A percentile compares a stretch with the other conserved stretches of the same genome.
Evolutionary conservation across 2,797 vertebrate species (phyloP).

Genomic region (Phalloptychus januarius): DNA sequence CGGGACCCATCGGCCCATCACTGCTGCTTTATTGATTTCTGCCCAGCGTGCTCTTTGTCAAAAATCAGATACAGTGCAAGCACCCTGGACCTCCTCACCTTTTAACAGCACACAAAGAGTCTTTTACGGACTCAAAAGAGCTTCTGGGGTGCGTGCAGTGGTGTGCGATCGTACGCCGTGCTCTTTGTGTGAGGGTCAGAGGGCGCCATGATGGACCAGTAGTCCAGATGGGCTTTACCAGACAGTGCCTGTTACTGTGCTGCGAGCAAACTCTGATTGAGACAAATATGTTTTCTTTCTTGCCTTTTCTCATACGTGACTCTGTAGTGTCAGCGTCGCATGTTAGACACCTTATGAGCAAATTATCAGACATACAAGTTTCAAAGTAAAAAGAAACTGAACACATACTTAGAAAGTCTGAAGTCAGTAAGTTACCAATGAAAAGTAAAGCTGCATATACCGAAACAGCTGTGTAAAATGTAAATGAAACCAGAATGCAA

Average conservation of each 20-base stretch:
- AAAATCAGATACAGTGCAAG: conserved; percentile 95
- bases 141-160: conserved; percentile 48
- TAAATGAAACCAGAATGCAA: background rate
- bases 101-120: conserved; percentile 93
- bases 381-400: background rate
- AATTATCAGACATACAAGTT: conserved; percentile 4
- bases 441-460: background rate
- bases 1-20: conserved; percentile 74
- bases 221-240: conserved; percentile 48
- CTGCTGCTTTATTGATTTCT: conserved; percentile 95
- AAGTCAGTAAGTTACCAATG: background rate
- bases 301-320: conserved; percentile 20
- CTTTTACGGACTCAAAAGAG: conserved; percentile 82
- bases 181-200: conserved; percentile 70
- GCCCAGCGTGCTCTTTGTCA: conserved; percentile 96
- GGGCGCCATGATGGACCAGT: conserved; percentile 53
- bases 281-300: conserved; percentile 59
- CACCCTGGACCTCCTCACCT: conserved; percentile 96
- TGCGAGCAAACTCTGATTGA: conserved; percentile 57
- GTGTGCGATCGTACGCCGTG: conserved; percentile 51
- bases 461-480: background rate
- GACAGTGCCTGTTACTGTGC: conserved; percentile 43
- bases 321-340: conserved; percentile 19
- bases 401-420: background rate
- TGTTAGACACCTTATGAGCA: conserved; percentile 1